Conservation (phyloP, 2,888 invertebrate genomes). For the Perithous albicinctus region DNA sequence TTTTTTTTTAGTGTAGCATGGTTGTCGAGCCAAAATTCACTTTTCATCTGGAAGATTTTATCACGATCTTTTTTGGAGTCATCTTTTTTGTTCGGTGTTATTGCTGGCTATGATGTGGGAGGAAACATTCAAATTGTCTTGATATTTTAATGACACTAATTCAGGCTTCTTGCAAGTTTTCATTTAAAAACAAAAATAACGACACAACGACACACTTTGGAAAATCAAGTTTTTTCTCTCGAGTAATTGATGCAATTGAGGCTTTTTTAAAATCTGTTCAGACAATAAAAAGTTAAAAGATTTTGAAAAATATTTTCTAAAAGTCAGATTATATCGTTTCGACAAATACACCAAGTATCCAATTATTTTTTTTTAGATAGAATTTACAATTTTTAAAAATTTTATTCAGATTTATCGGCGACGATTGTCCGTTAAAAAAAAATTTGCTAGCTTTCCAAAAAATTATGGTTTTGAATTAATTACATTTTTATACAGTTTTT, state of each 20-base stretch:
- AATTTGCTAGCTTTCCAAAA: too few relatives aligned
- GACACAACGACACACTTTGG: neutral
- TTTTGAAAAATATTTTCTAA: too few relatives aligned
- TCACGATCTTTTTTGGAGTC: neutral
- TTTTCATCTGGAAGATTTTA: conserved; percentile 17
- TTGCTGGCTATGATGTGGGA: conserved; percentile 58
- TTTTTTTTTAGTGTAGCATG: conserved; percentile 12
- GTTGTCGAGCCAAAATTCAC: conserved; percentile 23
- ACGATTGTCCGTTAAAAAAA: too few relatives aligned
- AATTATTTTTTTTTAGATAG: too few relatives aligned
- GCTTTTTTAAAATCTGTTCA: neutral
- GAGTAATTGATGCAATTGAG: neutral
- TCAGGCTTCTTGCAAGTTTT: conserved; percentile 12
- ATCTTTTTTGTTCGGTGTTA: conserved; percentile 30
- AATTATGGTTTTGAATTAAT: too few relatives aligned
- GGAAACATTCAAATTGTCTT: conserved; percentile 42
- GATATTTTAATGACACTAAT: conserved; percentile 1
- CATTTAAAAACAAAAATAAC: neutral
- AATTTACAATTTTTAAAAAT: too few relatives aligned
- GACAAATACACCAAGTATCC: too few relatives aligned
- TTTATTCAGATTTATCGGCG: too few relatives aligned
- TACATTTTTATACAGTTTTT: too few relatives aligned
- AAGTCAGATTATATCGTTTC: too few relatives aligned
- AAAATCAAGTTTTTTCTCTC: neutral
- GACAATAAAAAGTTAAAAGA: too few relatives aligned